Conservation (phyloP, 37 sponge, comb jelly and placozoan genomes). For the Mnemiopsis leidyi region DNA sequence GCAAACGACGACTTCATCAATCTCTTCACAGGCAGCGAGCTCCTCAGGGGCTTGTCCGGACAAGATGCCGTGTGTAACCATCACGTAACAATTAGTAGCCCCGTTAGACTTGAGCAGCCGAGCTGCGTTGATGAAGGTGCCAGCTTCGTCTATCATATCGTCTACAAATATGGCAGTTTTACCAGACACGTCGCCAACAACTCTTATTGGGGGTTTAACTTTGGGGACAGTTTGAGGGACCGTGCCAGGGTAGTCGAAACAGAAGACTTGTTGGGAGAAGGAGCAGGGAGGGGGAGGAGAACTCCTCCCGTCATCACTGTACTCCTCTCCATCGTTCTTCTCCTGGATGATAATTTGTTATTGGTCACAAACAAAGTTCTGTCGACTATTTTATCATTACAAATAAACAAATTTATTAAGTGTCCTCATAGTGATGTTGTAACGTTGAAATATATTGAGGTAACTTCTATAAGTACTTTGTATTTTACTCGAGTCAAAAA, state of each 20-base stretch:
- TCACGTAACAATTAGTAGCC: constrained; percentile 81
- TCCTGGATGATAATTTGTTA: too few relatives aligned
- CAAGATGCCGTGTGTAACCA: constrained; percentile 93
- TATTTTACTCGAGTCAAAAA: too few relatives aligned
- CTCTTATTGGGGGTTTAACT: constrained; percentile 53
- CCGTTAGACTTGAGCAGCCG: constrained; percentile 85
- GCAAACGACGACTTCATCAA: constrained; percentile 47
- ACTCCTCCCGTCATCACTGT: constrained; percentile 74
- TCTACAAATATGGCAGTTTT: constrained; percentile 69
- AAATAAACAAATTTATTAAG: background rate
- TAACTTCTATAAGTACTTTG: too few relatives aligned
- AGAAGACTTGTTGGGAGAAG: constrained; percentile 8
- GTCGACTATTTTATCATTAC: too few relatives aligned
- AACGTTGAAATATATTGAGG: too few relatives aligned
- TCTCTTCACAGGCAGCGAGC: constrained; percentile 14
- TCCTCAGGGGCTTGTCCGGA: constrained; percentile 43
- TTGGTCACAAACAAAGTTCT: too few relatives aligned
- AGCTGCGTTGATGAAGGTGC: constrained; percentile 79
- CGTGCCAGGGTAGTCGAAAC: constrained; percentile 58
- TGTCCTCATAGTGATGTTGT: too few relatives aligned
- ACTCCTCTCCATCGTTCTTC: constrained; percentile 62
- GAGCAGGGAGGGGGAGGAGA: constrained; percentile 78
- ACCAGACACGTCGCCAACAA: constrained; percentile 24
- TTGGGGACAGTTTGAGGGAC: constrained; percentile 58
- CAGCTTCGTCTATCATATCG: constrained; percentile 94